Base-by-base conservation (phyloP, 1,140 invertebrate species). In the Drosophila funebris region DNA sequence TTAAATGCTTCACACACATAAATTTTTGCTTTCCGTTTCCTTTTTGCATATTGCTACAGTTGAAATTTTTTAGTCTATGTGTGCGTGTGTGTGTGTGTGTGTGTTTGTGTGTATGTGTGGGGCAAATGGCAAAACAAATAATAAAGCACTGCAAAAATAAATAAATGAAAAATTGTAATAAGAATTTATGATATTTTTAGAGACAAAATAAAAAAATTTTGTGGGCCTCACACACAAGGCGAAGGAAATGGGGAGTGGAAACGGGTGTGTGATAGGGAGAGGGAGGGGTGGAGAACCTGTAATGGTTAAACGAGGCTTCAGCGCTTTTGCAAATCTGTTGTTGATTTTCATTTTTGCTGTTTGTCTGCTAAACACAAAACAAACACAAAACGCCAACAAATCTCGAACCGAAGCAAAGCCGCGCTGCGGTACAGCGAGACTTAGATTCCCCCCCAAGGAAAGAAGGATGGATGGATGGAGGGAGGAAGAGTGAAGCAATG, bases 261-360 rank as follows among this genome's bases (percentile, higher is more conserved):
- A 13, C 27, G 7, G 27, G 27, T 2, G 57, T 33, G 11, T 13
- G 16, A 16, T 2, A 20, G 24, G 27, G 37, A 14, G 8, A 27
- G 31, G 43, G 22, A 0, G 3, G 3, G 0, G 4, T 16, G 4
- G 14, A 37, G 11, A 9, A 8, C 24, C 11, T 52, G 33, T 54
- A 50, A 46, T 53, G 60, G 60, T 22, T 64, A 46, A 62, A 57
- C 41, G 60, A 63, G 48, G 29, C 66, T 43, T 31, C 39, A 24
- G 37, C 46, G 60, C 52, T 66, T 33, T 48, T 66, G 50, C 68
- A 84, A 84, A 80, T 80, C 76, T 84, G 81, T 80, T 84, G 81
- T 84, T 85, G 81, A 79, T 85, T 84, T 85, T 84, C 76, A 84
- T 84, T 84, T 79, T 85, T 80, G 73, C 73, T 84, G 81, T 84